Evolutionary conservation across 2,888 invertebrate genomes (phyloP), one percentile per base, ranked within the genome.

Genomic region (Thera britannica): DNA sequence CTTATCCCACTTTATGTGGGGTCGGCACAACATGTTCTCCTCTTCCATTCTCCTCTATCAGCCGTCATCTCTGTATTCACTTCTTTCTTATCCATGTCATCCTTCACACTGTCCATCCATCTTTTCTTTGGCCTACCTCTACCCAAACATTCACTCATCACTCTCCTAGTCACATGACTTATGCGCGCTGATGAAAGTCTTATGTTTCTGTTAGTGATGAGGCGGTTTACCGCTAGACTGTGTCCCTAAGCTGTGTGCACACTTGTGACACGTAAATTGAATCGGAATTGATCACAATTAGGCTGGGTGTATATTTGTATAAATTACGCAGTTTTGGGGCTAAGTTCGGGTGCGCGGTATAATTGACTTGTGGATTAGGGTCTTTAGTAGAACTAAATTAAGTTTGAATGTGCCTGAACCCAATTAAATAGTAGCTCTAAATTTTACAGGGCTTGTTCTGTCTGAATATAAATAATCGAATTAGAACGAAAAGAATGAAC

Each of bases 211-310:
- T 41, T 6, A 62, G 11, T 59, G 23, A 62, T n/a, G 41, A 23
- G 59, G 69, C 62, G 9, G 5, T 63, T 38, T 57, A 48, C 3
- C 1, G 6, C 2, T 8, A 38, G 5, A 34, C 56, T 60, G 56
- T 63, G 52, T 36, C 58, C 7, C 58, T 58, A 66, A 63, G 70
- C 66, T 61, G 48, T 63, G 66, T 66, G 54, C 66, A 66, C 70
- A 70, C 66, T 66, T 62, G 69, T 58, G 70, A 68, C 63, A 72
- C 72, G 72, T 67, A 67, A 73, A 75, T 68, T 70, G 73, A 75
- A 75, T 75, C 60, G 69, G 67, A 74, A 74, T 74, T 70, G 70
- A 63, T 59, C 63, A 71, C 71, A 74, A 74, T 74, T 68, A 69
- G 69, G 57, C 69, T 63, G 56, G 60, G 67, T 65, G 66, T 70